Evolutionary conservation across 2,113 vertebrate genomes (phyloP).

Genomic region (Ovis canadensis): DNA sequence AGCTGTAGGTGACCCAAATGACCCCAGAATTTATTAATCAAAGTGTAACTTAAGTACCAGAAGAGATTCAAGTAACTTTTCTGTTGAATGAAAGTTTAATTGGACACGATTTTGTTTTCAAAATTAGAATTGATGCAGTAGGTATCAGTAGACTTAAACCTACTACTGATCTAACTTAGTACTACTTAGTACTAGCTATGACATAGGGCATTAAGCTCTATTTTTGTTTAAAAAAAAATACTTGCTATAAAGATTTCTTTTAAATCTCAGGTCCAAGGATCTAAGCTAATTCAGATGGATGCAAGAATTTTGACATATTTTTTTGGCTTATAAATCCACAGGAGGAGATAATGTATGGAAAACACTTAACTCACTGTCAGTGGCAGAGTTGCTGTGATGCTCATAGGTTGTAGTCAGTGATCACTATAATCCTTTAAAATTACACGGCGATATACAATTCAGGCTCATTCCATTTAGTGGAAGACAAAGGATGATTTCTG

Average conservation of each 20-base stretch:
- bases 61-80: neutral
- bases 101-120: neutral
- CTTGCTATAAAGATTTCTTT: neutral
- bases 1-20: slow-evolving; percentile 71
- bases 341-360: neutral
- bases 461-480: neutral
- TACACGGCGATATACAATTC: neutral
- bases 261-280: neutral
- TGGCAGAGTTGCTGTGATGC: neutral
- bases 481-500: neutral
- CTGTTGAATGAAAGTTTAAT: neutral
- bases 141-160: neutral
- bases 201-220: neutral
- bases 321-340: neutral
- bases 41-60: neutral
- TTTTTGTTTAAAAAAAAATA: neutral
- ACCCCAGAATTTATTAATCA: neutral
- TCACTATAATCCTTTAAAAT: neutral
- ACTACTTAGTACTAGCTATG: neutral
- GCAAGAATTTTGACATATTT: neutral
- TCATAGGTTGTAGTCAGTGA: neutral
- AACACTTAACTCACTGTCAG: neutral
- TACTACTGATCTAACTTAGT: neutral
- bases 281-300: neutral
- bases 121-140: neutral